Percentiles rank a stretch among this genome's conserved stretches.
Evolutionary conservation across 2,113 vertebrate species (phyloP).

Genomic region (Lamprologus tigripictilis): DNA sequence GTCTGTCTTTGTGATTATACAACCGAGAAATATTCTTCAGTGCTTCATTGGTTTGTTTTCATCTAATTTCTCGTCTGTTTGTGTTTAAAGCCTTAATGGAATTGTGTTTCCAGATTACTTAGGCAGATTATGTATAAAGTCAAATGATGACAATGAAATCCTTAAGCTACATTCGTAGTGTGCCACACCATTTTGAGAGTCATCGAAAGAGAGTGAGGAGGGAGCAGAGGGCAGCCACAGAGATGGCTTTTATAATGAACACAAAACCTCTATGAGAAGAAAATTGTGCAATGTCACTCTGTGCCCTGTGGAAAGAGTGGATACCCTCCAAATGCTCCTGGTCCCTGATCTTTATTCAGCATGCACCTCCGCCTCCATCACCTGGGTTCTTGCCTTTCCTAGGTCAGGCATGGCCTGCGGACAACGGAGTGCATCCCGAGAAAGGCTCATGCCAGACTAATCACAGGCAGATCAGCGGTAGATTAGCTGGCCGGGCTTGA

Average conservation of each 20-base stretch:
- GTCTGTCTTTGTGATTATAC: neutral
- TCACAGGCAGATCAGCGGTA: slow-evolving; percentile 67
- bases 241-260: slow-evolving; percentile 12
- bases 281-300: slow-evolving; percentile 26
- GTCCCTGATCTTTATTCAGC: slow-evolving; percentile 40
- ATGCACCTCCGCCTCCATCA: slow-evolving; percentile 15
- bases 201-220: neutral
- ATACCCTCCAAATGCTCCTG: slow-evolving; percentile 40
- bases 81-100: slow-evolving; percentile 14
- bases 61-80: slow-evolving; percentile 25
- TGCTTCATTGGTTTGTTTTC: slow-evolving; percentile 35
- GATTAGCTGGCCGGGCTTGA: slow-evolving; percentile 56
- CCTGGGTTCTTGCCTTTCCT: slow-evolving; percentile 30
- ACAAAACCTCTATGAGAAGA: slow-evolving; percentile 2
- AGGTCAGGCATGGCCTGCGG: slow-evolving; percentile 45
- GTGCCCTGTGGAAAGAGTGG: slow-evolving; percentile 26
- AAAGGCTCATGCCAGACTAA: slow-evolving; percentile 53
- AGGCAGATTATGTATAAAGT: slow-evolving; percentile 18
- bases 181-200: neutral
- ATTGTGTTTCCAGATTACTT: slow-evolving; percentile 33
- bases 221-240: neutral
- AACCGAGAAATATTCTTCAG: neutral
- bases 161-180: neutral
- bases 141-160: neutral
- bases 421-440: slow-evolving; percentile 32